Evolutionary conservation across 1,140 invertebrate genomes (phyloP), one percentile per base, ranked within the genome.

Genomic region (Drosophila kurseongensis): DNA sequence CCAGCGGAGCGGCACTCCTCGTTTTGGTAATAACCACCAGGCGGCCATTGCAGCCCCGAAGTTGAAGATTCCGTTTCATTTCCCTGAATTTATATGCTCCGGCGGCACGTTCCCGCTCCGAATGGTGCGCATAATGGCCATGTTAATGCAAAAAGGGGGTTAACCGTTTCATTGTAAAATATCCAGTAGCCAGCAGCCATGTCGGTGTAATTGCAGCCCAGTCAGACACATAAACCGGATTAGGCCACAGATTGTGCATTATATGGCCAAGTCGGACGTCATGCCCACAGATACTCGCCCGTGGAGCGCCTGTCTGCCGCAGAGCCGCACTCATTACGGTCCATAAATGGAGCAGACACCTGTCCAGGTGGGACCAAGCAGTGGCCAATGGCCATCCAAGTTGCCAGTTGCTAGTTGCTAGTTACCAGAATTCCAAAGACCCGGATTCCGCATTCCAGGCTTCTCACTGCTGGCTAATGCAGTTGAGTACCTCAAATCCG

Each of bases 21-120:
- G 29, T 57, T 58, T 42, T 10, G 59, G 82, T 86, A 82, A 86
- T 88, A 88, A 88, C 78, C 83, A 57, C 82, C 75, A 86, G 75
- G 82, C 82, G 82, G 78, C 83, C 75, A 78, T 86, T 81, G 82
- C 82, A 81, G 51, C 44, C 55, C 67, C 51, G 38, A 75, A 82
- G 45, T 65, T 86, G 57, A 78, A 86, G 82, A 85, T 63, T 86
- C 81, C 57, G 29, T 36, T 29, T 13, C 38, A 36, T 75, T 78
- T 80, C 77, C 51, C 51, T 29, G 52, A 44, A 85, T 84, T 72
- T 77, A 74, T 85, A 56, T 78, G 68, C 55, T 73, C 69, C 42
- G 51, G 58, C 54, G 41, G 47, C 73, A 72, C 66, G 47, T 44
- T 42, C 8, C 27, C 18, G 7, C 29, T 52, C 55, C 35, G 45